These are phyloP conservation scores for Tuberolachnus salignus DNA, from an alignment of 2,888 invertebrate species.

Conservation along the genomic window DNA sequence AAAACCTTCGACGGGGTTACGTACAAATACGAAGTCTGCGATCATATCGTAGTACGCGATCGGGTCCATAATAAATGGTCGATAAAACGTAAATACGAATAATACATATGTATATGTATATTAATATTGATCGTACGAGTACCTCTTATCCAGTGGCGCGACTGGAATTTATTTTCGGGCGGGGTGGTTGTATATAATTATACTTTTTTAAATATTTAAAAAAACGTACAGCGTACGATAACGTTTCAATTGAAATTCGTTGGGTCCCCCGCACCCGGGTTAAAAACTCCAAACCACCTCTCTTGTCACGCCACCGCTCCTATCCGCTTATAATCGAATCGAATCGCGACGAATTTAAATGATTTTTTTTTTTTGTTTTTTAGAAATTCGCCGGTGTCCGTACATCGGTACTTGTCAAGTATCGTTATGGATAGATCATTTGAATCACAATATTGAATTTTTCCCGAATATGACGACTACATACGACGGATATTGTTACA, in stretches of 20 bases:
- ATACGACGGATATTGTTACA: conserved; percentile 67
- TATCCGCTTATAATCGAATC: not conserved
- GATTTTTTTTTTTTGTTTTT: too few relatives aligned
- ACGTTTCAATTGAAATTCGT: too few relatives aligned
- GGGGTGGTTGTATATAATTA: too few relatives aligned
- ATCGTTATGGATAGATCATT: conserved; percentile 70
- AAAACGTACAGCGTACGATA: too few relatives aligned
- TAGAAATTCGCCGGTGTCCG: conserved; percentile 73
- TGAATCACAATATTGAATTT: conserved; percentile 68
- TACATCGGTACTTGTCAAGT: conserved; percentile 67
- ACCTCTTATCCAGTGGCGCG: too few relatives aligned
- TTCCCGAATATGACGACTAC: conserved; percentile 72
- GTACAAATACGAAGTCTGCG: conserved; percentile 81
- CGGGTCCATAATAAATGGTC: conserved; percentile 73
- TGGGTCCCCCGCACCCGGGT: too few relatives aligned
- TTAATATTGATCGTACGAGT: too few relatives aligned
- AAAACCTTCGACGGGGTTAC: conserved; percentile 80
- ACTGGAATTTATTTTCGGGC: too few relatives aligned
- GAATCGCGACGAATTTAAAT: not conserved
- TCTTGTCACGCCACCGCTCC: too few relatives aligned
- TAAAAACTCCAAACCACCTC: too few relatives aligned
- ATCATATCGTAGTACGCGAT: conserved; percentile 78
- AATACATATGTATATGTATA: not conserved
- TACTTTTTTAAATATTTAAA: too few relatives aligned
- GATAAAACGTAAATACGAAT: conserved; percentile 68